A percentile compares a stretch with the other conserved stretches of the same genome.
Conservation (phyloP, 2,888 invertebrate genomes). For the Napeogenes sylphis region DNA sequence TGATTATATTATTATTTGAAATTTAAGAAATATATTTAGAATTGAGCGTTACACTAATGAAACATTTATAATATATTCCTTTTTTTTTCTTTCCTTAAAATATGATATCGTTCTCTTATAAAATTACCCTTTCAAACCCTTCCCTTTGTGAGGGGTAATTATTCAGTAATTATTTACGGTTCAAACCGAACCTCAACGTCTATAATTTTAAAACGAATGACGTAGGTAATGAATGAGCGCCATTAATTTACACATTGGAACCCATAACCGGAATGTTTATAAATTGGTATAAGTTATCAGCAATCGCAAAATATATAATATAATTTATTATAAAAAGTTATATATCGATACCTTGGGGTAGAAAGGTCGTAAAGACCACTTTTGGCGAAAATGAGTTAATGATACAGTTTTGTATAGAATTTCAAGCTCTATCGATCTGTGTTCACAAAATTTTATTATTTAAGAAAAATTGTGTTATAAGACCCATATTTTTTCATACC, state of each 20-base stretch:
- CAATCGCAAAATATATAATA: neutral
- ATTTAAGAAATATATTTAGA: too few species aligned
- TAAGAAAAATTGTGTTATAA: too few species aligned
- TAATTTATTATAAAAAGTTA: neutral
- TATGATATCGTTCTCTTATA: neutral
- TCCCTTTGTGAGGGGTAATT: slow-evolving; percentile 12
- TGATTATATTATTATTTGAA: too few species aligned
- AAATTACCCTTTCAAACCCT: neutral
- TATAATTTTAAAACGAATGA: slow-evolving; percentile 42
- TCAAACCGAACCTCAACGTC: slow-evolving; percentile 22
- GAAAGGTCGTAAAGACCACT: too few species aligned
- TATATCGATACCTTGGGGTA: too few species aligned
- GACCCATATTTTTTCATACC: too few species aligned
- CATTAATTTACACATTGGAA: slow-evolving; percentile 62
- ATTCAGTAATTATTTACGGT: slow-evolving; percentile 14
- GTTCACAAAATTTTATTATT: too few species aligned
- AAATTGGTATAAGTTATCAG: slow-evolving; percentile 38
- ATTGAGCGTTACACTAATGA: too few species aligned
- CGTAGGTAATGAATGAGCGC: slow-evolving; percentile 52
- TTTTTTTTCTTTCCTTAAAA: neutral
- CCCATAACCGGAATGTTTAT: slow-evolving; percentile 52
- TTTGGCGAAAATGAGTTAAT: too few species aligned
- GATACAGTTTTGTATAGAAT: too few species aligned
- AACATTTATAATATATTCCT: neutral
- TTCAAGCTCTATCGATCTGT: too few species aligned